Evolutionary conservation across 2,797 vertebrate species (phyloP), one percentile per base, ranked within the genome.

Genomic region (Merluccius polli): DNA sequence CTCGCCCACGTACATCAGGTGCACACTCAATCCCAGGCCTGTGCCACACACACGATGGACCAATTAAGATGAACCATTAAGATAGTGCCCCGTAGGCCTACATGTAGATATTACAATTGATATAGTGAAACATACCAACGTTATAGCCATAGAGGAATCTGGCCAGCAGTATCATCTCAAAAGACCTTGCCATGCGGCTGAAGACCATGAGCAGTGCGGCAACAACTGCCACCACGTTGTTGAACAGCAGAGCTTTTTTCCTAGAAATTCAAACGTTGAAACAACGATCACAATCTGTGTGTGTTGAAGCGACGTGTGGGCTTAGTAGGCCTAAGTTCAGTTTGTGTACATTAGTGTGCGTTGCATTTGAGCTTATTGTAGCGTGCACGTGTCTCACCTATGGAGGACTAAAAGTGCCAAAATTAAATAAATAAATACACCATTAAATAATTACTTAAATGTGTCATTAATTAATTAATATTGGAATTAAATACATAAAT

Each of bases 91-190:
- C 31, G 7, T n/a, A n/a, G 48, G 48, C 48, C 21, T n/a, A 24
- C 52, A 63, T 63, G n/a, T 63, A 63, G n/a, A 63, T 27, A 63
- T 6, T 24, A 24, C 18, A 27, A 24, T 11, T 24, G 52, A 63
- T 24, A 1, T 2, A n/a, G 52, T 63, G 52, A 31, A 32, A 72
- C 86, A 81, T 93, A 94, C 95, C 95, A 82, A 85, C 87, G 84
- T 93, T 92, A 38, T 93, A 87, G 80, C 95, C 95, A 30, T 92
- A 92, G 75, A 93, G 78, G 35, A 95, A 85, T 76, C 95, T 86
- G 63, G 93, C 94, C 80, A 91, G 67, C 1, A 95, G 74, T 78
- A 95, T 92, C 93, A 95, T 95, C 88, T 95, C 94, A 84, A 94
- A 95, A 21, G 93, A 95, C 21, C 83, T 85, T 11, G 89, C 89